These are phyloP conservation scores for Mylabris phalerata DNA, from an alignment of 1,140 invertebrate species.

Conservation along the genomic window DNA sequence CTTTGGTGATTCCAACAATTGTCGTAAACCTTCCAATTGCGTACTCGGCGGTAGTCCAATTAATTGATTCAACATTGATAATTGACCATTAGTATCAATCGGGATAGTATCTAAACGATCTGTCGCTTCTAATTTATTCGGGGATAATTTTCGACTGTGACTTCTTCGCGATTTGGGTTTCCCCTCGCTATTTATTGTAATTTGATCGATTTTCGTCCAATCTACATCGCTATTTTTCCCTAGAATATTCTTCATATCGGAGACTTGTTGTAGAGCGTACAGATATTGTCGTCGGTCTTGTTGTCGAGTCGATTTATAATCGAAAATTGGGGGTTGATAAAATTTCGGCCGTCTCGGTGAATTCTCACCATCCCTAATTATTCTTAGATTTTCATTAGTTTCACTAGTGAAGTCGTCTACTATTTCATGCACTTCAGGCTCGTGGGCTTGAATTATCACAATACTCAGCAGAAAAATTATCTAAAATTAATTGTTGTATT, in stretches of 20 bases:
- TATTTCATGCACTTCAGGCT: constrained; percentile 28
- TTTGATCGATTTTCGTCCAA: constrained; percentile 1
- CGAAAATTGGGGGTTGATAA: constrained; percentile 19
- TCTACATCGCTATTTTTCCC: constrained; percentile 2
- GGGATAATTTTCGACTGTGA: not conserved
- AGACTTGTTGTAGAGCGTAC: constrained; percentile 29
- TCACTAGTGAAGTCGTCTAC: constrained; percentile 11
- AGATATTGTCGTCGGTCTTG: constrained; percentile 24
- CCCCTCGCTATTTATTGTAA: not conserved
- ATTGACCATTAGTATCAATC: constrained; percentile 5
- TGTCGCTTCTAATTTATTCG: not conserved
- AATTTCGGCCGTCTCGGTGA: not conserved
- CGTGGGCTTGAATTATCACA: constrained; percentile 1
- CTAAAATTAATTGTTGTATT: not conserved
- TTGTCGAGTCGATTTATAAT: constrained; percentile 22
- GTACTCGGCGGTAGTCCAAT: constrained; percentile 26
- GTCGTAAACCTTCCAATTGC: constrained; percentile 31
- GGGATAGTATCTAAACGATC: not conserved
- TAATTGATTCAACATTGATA: constrained; percentile 23
- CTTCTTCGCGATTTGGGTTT: not conserved
- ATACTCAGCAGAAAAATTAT: constrained; percentile 3
- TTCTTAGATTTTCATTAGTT: not conserved
- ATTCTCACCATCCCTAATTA: not conserved
- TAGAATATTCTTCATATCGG: constrained; percentile 14
- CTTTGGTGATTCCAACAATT: constrained; percentile 17